Evolutionary conservation across 2,888 invertebrate species (phyloP), one percentile per base, ranked within the genome.

Genomic region (Entomobrya multifasciata): DNA sequence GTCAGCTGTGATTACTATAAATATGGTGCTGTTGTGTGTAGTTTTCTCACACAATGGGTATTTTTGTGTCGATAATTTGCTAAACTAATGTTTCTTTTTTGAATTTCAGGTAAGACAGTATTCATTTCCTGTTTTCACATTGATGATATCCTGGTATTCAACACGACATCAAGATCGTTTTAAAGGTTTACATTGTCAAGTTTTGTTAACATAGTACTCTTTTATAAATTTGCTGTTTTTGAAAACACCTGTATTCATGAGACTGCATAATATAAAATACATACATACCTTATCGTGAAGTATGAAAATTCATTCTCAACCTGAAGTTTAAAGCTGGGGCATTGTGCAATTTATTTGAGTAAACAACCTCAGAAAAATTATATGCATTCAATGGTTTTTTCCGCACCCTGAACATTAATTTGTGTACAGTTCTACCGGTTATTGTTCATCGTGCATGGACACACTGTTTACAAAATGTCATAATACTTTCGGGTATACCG

Each of bases 1-100:
- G n/a, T 36, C 62, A 36, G 72, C 49, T 72, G 47, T 49, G 47
- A 47, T 47, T 22, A 72, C 17, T 36, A n/a, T 49, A 49, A 25
- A 49, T 25, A 15, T 6, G n/a, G 17, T 30, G 8, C 27, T 62
- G 62, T 27, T 10, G 27, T 49, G 49, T 49, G 49, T 15, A 49
- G 10, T 49, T 15, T 6, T 49, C 15, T 49, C n/a, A 49, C 49
- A 49, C 49, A n/a, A n/a, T n/a, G n/a, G n/a, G n/a, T n/a, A n/a
- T n/a, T n/a, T n/a, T n/a, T n/a, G n/a, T n/a, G n/a, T n/a, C n/a
- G n/a, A n/a, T 55, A 55, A 20, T 55, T 20, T 55, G 22, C 17
- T 55, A 20, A 55, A 20, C 17, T 17, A n/a, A n/a, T n/a, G n/a
- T n/a, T n/a, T 20, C 22, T 55, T 20, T 17, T 17, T 55, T 55